Conservation (phyloP, 2,888 invertebrate genomes). For the Amphimallon solstitiale region DNA sequence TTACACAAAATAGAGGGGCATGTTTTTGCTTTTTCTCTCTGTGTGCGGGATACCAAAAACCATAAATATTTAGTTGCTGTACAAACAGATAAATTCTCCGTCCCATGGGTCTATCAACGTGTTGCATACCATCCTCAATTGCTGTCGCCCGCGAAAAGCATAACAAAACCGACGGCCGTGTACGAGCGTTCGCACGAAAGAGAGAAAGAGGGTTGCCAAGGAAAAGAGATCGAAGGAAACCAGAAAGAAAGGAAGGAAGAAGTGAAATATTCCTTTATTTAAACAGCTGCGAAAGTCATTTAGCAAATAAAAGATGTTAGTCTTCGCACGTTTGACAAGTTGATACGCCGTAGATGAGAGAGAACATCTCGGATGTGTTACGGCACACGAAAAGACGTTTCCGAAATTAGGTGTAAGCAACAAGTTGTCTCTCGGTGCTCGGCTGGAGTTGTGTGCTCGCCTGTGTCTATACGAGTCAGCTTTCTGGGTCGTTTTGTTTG, state of each 20-base stretch:
- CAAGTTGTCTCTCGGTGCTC: constrained; percentile 24
- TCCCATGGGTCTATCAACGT: constrained; percentile 43
- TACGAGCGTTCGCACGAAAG: not conserved
- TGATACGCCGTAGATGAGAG: constrained; percentile 34
- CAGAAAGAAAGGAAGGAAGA: constrained; percentile 12
- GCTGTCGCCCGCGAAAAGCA: not conserved
- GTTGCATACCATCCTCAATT: constrained; percentile 32
- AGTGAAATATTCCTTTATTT: constrained; percentile 50
- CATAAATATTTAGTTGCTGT: constrained; percentile 43
- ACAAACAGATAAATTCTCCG: constrained; percentile 46
- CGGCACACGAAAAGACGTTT: constrained; percentile 27
- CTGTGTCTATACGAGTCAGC: too few relatives aligned
- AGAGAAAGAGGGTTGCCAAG: not conserved
- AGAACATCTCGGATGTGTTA: constrained; percentile 33
- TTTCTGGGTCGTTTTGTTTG: not conserved
- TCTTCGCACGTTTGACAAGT: constrained; percentile 40
- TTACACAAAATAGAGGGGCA: too few relatives aligned
- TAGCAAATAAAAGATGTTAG: constrained; percentile 51
- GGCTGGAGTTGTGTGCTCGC: not conserved
- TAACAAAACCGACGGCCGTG: not conserved
- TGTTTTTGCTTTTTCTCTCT: not conserved
- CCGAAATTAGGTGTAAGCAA: constrained; percentile 31
- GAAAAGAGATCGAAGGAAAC: not conserved
- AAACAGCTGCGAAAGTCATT: constrained; percentile 55
- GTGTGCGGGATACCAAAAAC: constrained; percentile 15